Conservation (phyloP, 1,140 invertebrate genomes). For the Bradynema listronoti region DNA sequence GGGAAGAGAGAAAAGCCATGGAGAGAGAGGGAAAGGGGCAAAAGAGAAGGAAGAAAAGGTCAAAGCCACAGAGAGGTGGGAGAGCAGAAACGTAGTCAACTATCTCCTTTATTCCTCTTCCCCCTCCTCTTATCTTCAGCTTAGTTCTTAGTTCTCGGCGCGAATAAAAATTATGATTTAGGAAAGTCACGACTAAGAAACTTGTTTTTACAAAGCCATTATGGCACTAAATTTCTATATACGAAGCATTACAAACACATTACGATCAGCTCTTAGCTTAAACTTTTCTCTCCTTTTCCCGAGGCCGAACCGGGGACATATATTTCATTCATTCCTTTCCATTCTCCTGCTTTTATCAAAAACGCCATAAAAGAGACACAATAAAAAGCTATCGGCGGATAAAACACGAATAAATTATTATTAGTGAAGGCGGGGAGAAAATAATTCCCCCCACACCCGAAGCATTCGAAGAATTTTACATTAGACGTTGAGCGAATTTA, state of each 20-base stretch:
- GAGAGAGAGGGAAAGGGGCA: not conserved
- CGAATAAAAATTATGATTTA: not conserved
- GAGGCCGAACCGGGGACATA: not conserved
- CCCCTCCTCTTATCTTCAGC: not conserved
- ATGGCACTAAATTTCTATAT: not conserved
- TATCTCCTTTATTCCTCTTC: not conserved
- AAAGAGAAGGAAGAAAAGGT: not conserved
- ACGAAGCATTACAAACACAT: not conserved
- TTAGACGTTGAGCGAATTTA: no score
- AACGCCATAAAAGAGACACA: no score
- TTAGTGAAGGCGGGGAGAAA: no score
- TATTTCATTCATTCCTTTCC: slow-evolving; percentile 4
- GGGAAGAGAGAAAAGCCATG: no score
- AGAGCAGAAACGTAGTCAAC: not conserved
- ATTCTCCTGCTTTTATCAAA: no score
- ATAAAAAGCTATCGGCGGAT: no score
- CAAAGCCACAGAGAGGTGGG: not conserved
- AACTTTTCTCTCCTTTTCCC: not conserved
- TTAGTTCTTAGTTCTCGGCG: slow-evolving; percentile 1
- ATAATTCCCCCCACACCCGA: no score
- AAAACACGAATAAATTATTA: no score
- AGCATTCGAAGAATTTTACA: no score
- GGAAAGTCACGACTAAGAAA: not conserved
- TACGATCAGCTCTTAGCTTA: not conserved
- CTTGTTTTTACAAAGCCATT: not conserved